phyloP scores from a whole-genome alignment of 2,113 vertebrate species.

The Oplegnathus fasciatus region DNA sequence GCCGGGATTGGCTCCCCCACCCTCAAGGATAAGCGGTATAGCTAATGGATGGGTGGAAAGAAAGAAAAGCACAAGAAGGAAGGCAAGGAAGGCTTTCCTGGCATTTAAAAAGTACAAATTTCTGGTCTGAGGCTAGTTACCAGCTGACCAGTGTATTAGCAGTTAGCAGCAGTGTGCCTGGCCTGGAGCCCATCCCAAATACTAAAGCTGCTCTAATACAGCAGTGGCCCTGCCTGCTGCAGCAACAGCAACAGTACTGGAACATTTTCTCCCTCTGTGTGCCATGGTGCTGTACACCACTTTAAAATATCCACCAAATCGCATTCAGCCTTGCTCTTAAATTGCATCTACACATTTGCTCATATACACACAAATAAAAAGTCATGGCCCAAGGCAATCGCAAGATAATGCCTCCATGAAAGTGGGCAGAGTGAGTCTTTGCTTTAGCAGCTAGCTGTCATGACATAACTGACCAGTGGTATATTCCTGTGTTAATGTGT shows the following conservation, averaged over 20 bases:
- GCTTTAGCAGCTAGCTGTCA: background rate
- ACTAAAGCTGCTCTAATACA: constrained; percentile 62
- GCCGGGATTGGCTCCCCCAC: background rate
- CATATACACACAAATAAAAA: background rate
- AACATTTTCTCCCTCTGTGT: constrained; percentile 34
- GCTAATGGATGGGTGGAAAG: background rate
- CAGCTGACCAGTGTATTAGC: constrained; percentile 36
- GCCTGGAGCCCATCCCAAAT: constrained; percentile 49
- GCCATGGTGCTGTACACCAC: constrained; percentile 19
- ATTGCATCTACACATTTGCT: constrained; percentile 28
- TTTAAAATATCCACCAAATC: constrained; percentile 44
- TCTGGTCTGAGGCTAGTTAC: constrained; percentile 16
- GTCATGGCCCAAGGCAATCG: background rate
- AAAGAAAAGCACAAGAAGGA: background rate
- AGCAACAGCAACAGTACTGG: constrained; percentile 27
- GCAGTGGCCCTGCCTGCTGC: constrained; percentile 26
- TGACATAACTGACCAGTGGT: background rate
- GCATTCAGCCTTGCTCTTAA: constrained; percentile 3
- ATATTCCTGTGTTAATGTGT: background rate
- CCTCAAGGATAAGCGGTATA: background rate
- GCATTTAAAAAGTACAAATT: constrained; percentile 13
- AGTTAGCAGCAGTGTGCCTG: constrained; percentile 42
- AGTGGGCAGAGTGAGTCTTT: background rate
- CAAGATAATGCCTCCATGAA: background rate
- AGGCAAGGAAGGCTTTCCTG: background rate